Conservation (phyloP, 2,797 vertebrate species). For the Lepus oiostolus region DNA sequence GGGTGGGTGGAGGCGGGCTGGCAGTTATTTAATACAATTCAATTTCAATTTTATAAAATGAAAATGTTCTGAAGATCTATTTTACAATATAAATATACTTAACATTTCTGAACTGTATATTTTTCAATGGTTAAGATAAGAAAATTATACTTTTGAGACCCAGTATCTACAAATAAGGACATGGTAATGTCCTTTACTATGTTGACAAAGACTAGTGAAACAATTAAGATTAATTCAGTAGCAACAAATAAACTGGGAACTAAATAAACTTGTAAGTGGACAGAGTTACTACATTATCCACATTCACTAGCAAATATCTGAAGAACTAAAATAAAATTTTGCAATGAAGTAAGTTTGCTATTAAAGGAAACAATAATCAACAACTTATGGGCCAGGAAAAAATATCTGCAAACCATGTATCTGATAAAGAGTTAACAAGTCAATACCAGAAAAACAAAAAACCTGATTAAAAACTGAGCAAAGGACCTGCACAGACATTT, state of each 20-base stretch:
- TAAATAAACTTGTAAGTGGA: conserved; percentile 49
- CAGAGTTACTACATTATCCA: conserved; percentile 15
- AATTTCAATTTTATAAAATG: conserved; percentile 1
- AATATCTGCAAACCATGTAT: neutral
- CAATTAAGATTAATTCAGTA: neutral
- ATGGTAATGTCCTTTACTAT: neutral
- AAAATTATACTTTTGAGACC: neutral
- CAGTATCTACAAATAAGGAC: conserved; percentile 11
- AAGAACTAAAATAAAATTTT: conserved; percentile 41
- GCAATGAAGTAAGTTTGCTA: conserved; percentile 39
- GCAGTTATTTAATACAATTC: neutral
- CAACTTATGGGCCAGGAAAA: neutral
- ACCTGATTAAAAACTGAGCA: neutral
- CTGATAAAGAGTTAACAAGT: neutral
- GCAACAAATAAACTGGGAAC: conserved; percentile 28
- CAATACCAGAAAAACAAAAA: neutral
- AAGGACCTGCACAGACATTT: neutral
- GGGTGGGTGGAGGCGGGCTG: no score
- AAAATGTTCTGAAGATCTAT: conserved; percentile 23
- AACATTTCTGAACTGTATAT: neutral
- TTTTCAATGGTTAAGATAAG: conserved; percentile 39
- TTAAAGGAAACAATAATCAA: neutral
- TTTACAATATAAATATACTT: conserved; percentile 24
- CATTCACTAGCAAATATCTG: conserved; percentile 23
- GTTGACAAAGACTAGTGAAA: neutral